Conservation (phyloP, 2,888 invertebrate species). For the Conops quadrifasciatus region DNA sequence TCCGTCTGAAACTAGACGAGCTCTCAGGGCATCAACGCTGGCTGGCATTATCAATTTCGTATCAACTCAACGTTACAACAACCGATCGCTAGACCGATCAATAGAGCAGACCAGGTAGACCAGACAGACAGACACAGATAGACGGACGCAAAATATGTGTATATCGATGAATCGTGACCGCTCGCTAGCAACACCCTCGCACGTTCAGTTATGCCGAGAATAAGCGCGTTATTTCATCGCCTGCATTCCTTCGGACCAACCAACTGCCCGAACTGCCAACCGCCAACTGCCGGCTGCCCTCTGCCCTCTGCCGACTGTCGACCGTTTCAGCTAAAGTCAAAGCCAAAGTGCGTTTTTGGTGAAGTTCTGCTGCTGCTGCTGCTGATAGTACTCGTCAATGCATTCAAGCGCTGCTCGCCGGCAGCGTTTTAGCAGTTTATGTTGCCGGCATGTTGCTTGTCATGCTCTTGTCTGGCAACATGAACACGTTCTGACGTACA, state of each 20-base stretch:
- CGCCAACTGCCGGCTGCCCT: neutral
- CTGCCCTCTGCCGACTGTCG: neutral
- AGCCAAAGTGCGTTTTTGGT: slow-evolving; percentile 1
- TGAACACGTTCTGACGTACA: slow-evolving; percentile 16
- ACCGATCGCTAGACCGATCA: neutral
- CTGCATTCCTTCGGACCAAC: too few relatives aligned
- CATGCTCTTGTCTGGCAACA: slow-evolving; percentile 23
- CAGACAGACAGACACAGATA: too few relatives aligned
- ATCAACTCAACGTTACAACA: neutral
- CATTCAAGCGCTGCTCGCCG: too few relatives aligned
- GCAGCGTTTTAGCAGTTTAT: slow-evolving; percentile 23
- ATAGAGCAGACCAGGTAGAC: neutral
- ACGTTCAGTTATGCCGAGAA: slow-evolving; percentile 26
- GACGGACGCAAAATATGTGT: neutral
- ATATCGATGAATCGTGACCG: slow-evolving; percentile 25
- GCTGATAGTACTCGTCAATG: too few relatives aligned
- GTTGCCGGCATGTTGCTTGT: slow-evolving; percentile 20
- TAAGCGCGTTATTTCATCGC: neutral
- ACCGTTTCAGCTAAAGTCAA: neutral
- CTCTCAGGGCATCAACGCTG: neutral
- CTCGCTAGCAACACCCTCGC: slow-evolving; percentile 28
- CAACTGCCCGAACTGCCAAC: neutral
- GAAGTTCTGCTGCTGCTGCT: neutral
- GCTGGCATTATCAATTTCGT: slow-evolving; percentile 30
- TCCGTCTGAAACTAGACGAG: neutral